These are phyloP conservation scores for Hypsopygia costalis DNA, from an alignment of 2,888 invertebrate species.

Conservation along the genomic window DNA sequence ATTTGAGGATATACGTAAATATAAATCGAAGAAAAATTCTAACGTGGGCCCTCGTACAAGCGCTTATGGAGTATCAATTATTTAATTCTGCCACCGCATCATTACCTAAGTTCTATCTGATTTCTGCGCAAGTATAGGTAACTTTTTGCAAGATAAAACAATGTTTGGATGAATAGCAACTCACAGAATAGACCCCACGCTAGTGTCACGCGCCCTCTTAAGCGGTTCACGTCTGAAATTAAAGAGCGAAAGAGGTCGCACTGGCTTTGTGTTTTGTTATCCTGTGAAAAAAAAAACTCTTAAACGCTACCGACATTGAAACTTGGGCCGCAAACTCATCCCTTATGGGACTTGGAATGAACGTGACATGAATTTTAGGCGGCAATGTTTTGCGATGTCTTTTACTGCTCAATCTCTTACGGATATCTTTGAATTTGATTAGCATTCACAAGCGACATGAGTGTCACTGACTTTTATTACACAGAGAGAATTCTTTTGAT, in stretches of 20 bases:
- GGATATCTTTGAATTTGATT: slow-evolving; percentile 44
- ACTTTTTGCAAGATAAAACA: no score
- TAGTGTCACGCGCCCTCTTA: slow-evolving; percentile 40
- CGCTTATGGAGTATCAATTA: no score
- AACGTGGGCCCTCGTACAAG: no score
- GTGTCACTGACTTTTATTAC: slow-evolving; percentile 15
- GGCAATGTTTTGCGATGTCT: slow-evolving; percentile 46
- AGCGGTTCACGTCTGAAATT: slow-evolving; percentile 61
- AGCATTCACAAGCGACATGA: slow-evolving; percentile 23
- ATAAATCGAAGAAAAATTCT: no score
- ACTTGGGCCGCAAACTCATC: slow-evolving; percentile 52
- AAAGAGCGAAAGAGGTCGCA: slow-evolving; percentile 49
- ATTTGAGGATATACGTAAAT: no score
- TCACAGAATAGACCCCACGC: slow-evolving; percentile 28
- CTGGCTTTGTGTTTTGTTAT: slow-evolving; percentile 44
- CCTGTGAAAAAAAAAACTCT: slow-evolving; percentile 36
- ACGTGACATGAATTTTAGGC: slow-evolving; percentile 58
- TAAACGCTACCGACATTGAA: slow-evolving; percentile 52
- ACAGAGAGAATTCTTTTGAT: background rate
- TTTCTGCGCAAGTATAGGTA: no score
- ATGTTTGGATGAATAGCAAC: no score
- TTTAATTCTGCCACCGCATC: no score
- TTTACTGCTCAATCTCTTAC: slow-evolving; percentile 51
- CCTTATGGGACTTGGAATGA: slow-evolving; percentile 54
- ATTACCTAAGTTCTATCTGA: no score